phyloP scores from a whole-genome alignment of 2,888 invertebrate genomes.

The Tribolium freemani region DNA sequence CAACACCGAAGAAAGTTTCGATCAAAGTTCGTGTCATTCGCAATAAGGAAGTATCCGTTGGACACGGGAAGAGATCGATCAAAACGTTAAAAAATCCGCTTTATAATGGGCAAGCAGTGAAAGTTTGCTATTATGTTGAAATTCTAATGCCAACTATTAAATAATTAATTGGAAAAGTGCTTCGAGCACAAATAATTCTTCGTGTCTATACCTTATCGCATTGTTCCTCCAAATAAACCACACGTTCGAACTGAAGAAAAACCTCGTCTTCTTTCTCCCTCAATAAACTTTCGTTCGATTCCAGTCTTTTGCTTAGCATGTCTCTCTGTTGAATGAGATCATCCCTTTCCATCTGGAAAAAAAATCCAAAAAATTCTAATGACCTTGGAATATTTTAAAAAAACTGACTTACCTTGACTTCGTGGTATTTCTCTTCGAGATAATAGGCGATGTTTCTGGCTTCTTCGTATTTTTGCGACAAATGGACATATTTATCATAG shows the following conservation, averaged over 20 bases:
- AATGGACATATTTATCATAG: slow-evolving; percentile 74
- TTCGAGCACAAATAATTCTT: background rate
- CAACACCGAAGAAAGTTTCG: slow-evolving; percentile 10
- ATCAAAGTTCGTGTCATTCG: slow-evolving; percentile 7
- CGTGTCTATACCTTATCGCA: slow-evolving; percentile 67
- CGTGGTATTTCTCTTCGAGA: slow-evolving; percentile 76
- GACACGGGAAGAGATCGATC: slow-evolving; percentile 17
- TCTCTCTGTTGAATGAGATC: slow-evolving; percentile 70
- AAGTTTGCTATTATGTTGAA: slow-evolving; percentile 23
- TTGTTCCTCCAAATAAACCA: slow-evolving; percentile 73
- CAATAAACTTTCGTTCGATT: slow-evolving; percentile 71
- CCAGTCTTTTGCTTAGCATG: slow-evolving; percentile 70
- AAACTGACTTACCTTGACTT: slow-evolving; percentile 71
- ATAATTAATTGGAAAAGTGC: slow-evolving; percentile 17
- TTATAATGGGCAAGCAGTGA: slow-evolving; percentile 18
- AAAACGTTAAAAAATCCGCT: slow-evolving; percentile 10
- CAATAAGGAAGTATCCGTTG: slow-evolving; percentile 3
- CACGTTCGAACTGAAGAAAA: slow-evolving; percentile 73
- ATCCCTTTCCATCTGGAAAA: slow-evolving; percentile 72
- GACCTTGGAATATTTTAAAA: slow-evolving; percentile 7
- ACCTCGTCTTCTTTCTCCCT: slow-evolving; percentile 75
- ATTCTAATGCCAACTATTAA: slow-evolving; percentile 22
- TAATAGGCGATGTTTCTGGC: slow-evolving; percentile 74
- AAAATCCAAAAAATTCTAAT: slow-evolving; percentile 5
- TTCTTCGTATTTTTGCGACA: slow-evolving; percentile 75